These are phyloP conservation scores for Vollenhovia emeryi DNA, from an alignment of 1,140 invertebrate genomes.

Conservation along the genomic window DNA sequence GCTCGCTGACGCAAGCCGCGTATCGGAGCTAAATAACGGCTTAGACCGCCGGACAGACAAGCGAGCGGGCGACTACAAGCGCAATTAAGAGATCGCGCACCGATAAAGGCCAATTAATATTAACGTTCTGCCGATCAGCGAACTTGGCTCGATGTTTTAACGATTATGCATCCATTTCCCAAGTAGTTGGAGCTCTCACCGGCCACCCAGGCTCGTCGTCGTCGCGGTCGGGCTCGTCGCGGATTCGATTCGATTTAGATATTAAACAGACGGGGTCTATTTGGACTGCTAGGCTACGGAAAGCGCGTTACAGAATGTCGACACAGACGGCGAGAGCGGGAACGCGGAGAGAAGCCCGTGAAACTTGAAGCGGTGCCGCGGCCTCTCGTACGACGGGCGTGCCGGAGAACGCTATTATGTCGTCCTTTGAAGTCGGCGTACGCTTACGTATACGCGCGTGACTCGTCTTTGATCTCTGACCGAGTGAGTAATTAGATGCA, in stretches of 20 bases:
- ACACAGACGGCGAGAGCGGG: not conserved
- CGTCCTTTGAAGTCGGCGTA: conserved; percentile 36
- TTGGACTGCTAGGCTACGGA: not conserved
- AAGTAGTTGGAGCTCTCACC: not conserved
- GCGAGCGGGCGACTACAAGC: not conserved
- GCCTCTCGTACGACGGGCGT: not conserved
- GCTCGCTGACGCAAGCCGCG: conserved; percentile 14
- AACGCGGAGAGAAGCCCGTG: not conserved
- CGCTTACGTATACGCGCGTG: conserved; percentile 13
- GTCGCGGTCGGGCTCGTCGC: not conserved
- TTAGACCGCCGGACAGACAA: conserved; percentile 25
- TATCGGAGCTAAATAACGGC: conserved; percentile 35
- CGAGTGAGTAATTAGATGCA: conserved; percentile 45
- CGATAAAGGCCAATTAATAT: conserved; percentile 49
- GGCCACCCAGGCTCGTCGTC: conserved; percentile 23
- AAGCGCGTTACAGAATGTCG: not conserved
- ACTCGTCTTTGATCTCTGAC: conserved; percentile 57
- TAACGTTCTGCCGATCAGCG: conserved; percentile 31
- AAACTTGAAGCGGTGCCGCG: not conserved
- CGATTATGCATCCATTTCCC: not conserved
- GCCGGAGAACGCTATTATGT: not conserved
- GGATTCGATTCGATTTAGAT: not conserved
- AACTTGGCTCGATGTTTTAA: not conserved
- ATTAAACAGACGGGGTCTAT: not conserved
- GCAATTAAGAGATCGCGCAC: conserved; percentile 48